A percentile compares a stretch with the other conserved stretches of the same genome.
Conservation (phyloP, 2,888 invertebrate species). For the Chelonus formosanus region DNA sequence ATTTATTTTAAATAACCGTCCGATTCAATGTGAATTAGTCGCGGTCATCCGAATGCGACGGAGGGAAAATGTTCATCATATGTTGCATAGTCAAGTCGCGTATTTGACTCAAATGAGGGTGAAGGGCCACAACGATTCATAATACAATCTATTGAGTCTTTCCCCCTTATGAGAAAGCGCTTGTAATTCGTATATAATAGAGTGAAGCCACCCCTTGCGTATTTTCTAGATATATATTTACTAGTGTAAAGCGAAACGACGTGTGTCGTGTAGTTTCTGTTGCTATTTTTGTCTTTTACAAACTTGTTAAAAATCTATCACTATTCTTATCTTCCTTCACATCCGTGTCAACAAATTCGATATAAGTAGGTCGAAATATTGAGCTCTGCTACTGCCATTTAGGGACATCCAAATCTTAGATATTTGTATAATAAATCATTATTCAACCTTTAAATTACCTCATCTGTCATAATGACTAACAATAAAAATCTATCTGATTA, state of each 20-base stretch:
- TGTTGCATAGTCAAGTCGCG: constrained; percentile 35
- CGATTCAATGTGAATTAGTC: constrained; percentile 50
- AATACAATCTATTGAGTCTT: constrained; percentile 10
- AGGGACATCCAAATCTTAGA: too few relatives aligned
- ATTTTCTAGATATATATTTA: constrained; percentile 2
- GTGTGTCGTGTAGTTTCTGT: too few relatives aligned
- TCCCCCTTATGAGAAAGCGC: constrained; percentile 45
- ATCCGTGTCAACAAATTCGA: constrained; percentile 54
- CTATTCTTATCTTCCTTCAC: constrained; percentile 36
- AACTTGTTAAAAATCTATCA: constrained; percentile 30
- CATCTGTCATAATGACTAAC: too few relatives aligned
- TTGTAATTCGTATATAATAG: constrained; percentile 56
- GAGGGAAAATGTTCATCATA: constrained; percentile 32
- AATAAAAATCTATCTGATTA: too few relatives aligned
- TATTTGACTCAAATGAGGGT: constrained; percentile 29
- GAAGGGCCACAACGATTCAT: constrained; percentile 21
- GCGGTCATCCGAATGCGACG: constrained; percentile 46
- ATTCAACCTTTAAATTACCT: too few relatives aligned
- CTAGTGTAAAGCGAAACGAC: too few relatives aligned
- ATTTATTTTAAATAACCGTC: constrained; percentile 55
- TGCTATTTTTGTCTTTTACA: too few relatives aligned
- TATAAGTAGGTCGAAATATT: constrained; percentile 49
- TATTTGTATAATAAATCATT: too few relatives aligned
- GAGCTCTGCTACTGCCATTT: constrained; percentile 26
- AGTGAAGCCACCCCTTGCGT: constrained; percentile 46